Percentiles rank a stretch among this genome's conserved stretches.
These are phyloP conservation scores for Heliconius aoede DNA, from an alignment of 2,888 invertebrate species.

Conservation along the genomic window DNA sequence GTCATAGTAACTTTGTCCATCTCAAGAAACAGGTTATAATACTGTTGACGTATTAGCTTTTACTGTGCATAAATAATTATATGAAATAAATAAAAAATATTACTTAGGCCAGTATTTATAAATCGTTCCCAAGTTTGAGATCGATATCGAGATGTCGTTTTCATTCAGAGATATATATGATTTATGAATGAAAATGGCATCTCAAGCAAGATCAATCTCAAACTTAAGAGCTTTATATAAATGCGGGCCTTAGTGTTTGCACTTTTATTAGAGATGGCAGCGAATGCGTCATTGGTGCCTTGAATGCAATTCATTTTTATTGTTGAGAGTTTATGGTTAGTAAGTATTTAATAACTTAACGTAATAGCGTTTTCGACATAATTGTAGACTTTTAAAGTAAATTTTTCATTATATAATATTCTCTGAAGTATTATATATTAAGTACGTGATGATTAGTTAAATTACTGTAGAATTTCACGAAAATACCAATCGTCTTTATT, in stretches of 20 bases:
- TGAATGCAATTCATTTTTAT: conserved; percentile 3
- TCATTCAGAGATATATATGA: too few species aligned
- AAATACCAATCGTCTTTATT: background rate
- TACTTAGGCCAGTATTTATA: background rate
- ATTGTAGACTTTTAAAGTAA: background rate
- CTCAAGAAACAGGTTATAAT: background rate
- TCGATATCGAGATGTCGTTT: background rate
- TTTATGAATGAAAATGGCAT: too few species aligned
- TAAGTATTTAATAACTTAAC: background rate
- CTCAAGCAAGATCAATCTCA: too few species aligned
- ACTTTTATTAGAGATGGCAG: conserved; percentile 2
- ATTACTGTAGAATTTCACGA: background rate
- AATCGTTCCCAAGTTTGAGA: too few species aligned
- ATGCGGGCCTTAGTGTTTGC: background rate
- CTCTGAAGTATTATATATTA: background rate
- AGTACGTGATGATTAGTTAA: background rate
- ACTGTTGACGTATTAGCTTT: background rate
- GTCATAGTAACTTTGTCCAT: conserved; percentile 18
- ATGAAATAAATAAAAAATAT: background rate
- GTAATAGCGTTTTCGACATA: background rate
- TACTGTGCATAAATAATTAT: background rate
- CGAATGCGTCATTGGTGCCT: conserved; percentile 3
- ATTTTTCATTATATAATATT: too few species aligned
- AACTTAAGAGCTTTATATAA: too few species aligned
- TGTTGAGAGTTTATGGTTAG: conserved; percentile 3